Base-by-base conservation (phyloP, 2,113 vertebrate genomes). In the Passer montanus region DNA sequence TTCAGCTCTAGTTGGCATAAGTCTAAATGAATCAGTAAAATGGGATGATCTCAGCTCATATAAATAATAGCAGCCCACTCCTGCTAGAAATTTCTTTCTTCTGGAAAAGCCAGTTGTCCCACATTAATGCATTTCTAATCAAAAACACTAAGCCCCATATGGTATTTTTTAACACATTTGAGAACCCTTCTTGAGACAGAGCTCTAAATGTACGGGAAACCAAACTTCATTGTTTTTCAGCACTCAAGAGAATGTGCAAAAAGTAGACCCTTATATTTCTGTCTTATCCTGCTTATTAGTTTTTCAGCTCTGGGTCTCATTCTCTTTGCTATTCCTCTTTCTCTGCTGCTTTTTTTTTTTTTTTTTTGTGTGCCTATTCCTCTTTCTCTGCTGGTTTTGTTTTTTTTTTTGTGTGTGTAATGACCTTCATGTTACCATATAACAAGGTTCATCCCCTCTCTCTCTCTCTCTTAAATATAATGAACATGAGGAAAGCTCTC, bases 11-110 rank as follows among this genome's bases (percentile, higher is more conserved):
- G 79, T 89, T 97, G 97, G 93, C 92, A 93, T 89, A 43, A 56
- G 52, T 95, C 96, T 97, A 84, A 96, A 96, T 96, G 95, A 96
- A 96, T 96, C 89, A 90, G 82, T 96, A 97, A 96, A 95, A 95
- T 46, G 81, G 88, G 95, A 95, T 95, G 96, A 96, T 96, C 41
- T 85, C 95, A 93, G 66, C 87, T 77, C 82, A 43, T 89, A 87
- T 94, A 94, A 97, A 95, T 96, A 97, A 93, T 74, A 92, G 52
- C 91, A 93, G 84, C 91, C 37, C 55, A 84, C 81, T 95, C 94
- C 94, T 97, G 85, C 93, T 96, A 88, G 94, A 94, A 93, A 75
- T 92, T 84, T 92, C 85, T 95, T 94, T 93, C 74, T 91, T 94
- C 78, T 94, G 92, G 84, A 93, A 96, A 93, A 96, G 68, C 63